Evolutionary conservation across 2,113 vertebrate species (phyloP), one percentile per base, ranked within the genome.

Genomic region (Fregetta grallaria): DNA sequence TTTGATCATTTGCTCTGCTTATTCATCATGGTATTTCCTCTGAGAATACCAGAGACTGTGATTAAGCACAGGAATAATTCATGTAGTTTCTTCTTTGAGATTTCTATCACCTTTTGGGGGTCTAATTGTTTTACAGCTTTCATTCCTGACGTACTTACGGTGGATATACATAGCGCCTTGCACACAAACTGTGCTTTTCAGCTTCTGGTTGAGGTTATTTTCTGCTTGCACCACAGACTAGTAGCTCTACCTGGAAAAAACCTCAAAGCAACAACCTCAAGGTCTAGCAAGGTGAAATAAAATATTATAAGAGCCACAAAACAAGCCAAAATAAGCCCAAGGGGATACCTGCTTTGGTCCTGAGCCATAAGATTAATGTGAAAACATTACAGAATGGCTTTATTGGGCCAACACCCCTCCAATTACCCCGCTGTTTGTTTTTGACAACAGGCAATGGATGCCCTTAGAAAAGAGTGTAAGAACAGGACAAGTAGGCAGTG

Each of bases 1-100:
- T 97, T 91, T 92, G 58, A 73, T 92, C 10, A 79, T 92, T 97
- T 97, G 44, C 84, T 92, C 92, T 82, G 40, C 70, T 87, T 96
- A 94, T 96, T 97, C 94, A 92, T 94, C 77, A 82, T 6, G 53
- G 76, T 58, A 15, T 87, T 90, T 95, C 94, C 86, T 91, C 63
- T 76, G 95, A 92, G 96, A 86, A 79, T 70, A 92, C 15, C 62
- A 79, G 77, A 53, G 62, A 58, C 77, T 87, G 44, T 84, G 86
- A 94, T 91, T 87, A 85, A 97, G 58, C 45, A 44, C 58, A 78
- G 53, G 53, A 90, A 92, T 91, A 95, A 92, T 94, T 95, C 2
- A 59, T 55, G 29, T n/a, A 38, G 45, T 85, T 92, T 90, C 66
- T 94, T 91, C 78, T 91, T 72, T 62, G 53, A 82, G 74, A 85